These are phyloP conservation scores for Steinernema scapterisci DNA, from an alignment of 2,888 invertebrate species.

Conservation along the genomic window DNA sequence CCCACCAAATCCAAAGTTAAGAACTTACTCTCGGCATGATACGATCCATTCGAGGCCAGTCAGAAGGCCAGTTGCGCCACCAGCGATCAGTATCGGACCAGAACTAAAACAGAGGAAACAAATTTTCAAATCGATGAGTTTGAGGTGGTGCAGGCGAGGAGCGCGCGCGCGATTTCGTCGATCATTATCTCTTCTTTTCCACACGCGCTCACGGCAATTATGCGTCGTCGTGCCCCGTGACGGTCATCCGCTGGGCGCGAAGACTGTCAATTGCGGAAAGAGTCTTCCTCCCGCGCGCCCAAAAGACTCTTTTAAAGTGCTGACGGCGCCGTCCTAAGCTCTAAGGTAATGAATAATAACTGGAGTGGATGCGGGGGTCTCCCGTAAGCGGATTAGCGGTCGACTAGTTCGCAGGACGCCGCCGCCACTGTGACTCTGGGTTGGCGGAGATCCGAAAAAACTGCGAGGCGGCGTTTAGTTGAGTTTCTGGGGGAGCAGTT, in stretches of 20 bases:
- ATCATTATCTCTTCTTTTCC: constrained; percentile 33
- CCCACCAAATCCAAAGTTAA: background rate
- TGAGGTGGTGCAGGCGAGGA: too few relatives aligned
- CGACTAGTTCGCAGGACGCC: background rate
- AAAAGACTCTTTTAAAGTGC: too few relatives aligned
- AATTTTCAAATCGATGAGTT: constrained; percentile 28
- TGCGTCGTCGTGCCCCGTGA: constrained; percentile 16
- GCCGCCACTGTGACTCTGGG: too few relatives aligned
- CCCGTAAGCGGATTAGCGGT: constrained; percentile 3
- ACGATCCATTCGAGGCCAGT: constrained; percentile 65
- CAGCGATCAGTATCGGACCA: constrained; percentile 60
- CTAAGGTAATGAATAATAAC: constrained; percentile 22
- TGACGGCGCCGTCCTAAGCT: background rate
- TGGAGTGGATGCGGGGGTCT: background rate
- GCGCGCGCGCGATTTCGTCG: constrained; percentile 15
- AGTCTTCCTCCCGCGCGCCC: background rate
- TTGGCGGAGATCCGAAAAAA: constrained; percentile 11
- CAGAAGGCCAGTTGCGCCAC: constrained; percentile 66
- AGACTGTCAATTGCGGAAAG: constrained; percentile 26
- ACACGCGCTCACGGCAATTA: constrained; percentile 11
- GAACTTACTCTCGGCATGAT: constrained; percentile 63
- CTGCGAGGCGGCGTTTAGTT: background rate
- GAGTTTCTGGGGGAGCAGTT: too few relatives aligned
- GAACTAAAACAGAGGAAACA: constrained; percentile 56
- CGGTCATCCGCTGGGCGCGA: constrained; percentile 1